Conservation (phyloP, 2,797 vertebrate species). For the Helostoma temminkii region DNA sequence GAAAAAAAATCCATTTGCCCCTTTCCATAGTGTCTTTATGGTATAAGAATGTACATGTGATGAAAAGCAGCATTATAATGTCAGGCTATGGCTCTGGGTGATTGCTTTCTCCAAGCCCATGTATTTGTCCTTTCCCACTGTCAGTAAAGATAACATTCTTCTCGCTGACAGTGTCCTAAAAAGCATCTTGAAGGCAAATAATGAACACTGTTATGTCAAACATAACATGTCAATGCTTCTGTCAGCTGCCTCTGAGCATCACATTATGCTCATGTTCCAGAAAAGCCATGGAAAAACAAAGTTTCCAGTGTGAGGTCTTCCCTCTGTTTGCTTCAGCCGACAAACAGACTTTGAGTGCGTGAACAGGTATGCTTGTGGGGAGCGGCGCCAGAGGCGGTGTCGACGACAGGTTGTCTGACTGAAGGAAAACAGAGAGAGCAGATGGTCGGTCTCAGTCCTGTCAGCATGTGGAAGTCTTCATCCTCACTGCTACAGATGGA, state of each 20-base stretch:
- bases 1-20: too few relatives aligned
- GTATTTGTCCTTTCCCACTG: neutral
- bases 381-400: neutral
- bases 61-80: too few relatives aligned
- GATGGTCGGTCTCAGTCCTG: slow-evolving; percentile 52
- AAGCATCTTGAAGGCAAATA: too few relatives aligned
- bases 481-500: slow-evolving; percentile 33
- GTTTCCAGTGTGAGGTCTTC: neutral
- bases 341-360: slow-evolving; percentile 3
- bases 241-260: neutral
- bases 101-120: neutral
- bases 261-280: neutral
- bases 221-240: neutral
- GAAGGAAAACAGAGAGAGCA: slow-evolving; percentile 26
- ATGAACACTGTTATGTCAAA: neutral
- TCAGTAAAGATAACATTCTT: neutral
- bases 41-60: too few relatives aligned
- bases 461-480: slow-evolving; percentile 55
- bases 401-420: slow-evolving; percentile 14
- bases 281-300: neutral
- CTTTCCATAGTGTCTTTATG: too few relatives aligned
- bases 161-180: too few relatives aligned
- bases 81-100: too few relatives aligned
- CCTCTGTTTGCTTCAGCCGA: neutral
- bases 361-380: slow-evolving; percentile 17